These are phyloP conservation scores for Bubalus kerabau DNA, from an alignment of 2,113 vertebrate species.

Conservation along the genomic window DNA sequence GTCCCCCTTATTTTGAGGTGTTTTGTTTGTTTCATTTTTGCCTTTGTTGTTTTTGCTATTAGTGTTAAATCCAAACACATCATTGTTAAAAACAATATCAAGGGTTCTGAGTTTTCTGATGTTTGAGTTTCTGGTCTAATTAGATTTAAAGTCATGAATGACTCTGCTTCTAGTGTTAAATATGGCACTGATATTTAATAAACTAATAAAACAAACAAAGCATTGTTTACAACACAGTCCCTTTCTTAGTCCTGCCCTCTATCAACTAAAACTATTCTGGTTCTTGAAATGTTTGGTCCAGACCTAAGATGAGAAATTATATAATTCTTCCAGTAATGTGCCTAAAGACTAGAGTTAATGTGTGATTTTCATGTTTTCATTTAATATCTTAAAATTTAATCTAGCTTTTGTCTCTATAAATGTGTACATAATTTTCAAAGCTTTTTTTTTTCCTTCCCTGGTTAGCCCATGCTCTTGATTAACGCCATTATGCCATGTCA, in stretches of 20 bases:
- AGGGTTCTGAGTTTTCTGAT: neutral
- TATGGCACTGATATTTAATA: neutral
- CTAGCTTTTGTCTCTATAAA: neutral
- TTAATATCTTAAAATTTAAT: neutral
- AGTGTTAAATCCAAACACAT: neutral
- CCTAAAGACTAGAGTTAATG: neutral
- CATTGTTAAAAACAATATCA: neutral
- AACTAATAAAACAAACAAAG: neutral
- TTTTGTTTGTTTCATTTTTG: neutral
- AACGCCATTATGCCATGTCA: neutral
- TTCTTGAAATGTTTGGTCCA: neutral
- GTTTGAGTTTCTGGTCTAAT: neutral
- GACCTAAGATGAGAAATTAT: neutral
- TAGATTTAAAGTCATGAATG: neutral
- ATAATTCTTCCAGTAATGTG: neutral
- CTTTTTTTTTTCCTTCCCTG: neutral
- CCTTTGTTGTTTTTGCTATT: neutral
- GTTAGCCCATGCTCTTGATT: neutral
- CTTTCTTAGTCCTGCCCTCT: neutral
- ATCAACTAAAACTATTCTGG: neutral
- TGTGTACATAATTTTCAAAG: neutral
- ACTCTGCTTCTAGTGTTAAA: neutral
- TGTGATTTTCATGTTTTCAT: neutral
- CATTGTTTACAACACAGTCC: neutral
- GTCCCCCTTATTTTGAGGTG: neutral